Conservation (phyloP, 2,113 vertebrate genomes). For the Delphinus delphis region DNA sequence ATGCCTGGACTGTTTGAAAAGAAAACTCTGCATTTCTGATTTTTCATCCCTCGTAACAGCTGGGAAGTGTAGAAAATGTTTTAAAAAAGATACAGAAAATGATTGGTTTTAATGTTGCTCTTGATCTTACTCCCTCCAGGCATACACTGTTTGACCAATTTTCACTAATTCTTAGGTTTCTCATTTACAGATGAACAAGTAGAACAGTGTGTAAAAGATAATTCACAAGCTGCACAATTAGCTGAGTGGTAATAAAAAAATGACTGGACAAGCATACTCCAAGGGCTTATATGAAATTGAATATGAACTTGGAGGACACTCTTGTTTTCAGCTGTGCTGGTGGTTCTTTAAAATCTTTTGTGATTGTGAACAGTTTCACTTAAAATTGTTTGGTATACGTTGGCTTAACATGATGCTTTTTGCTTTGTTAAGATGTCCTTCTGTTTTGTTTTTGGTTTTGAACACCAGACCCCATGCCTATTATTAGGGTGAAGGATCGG, state of each 20-base stretch:
- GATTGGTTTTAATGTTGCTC: not conserved
- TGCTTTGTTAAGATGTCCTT: not conserved
- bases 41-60: slow-evolving; percentile 21
- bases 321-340: not conserved
- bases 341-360: slow-evolving; percentile 4
- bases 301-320: not conserved
- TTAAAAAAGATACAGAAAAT: not conserved
- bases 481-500: not conserved
- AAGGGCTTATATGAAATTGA: not conserved
- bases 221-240: not conserved
- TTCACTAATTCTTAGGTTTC: not conserved
- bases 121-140: not conserved
- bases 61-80: not conserved
- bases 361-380: not conserved
- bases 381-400: not conserved
- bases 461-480: not conserved
- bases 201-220: not conserved
- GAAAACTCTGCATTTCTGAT: slow-evolving; percentile 47
- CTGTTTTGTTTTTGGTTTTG: not conserved
- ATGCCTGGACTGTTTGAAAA: slow-evolving; percentile 25
- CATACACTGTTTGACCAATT: not conserved
- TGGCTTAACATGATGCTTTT: not conserved
- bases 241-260: not conserved
- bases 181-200: not conserved
- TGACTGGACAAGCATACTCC: not conserved